Percentiles rank a stretch among this genome's conserved stretches.
Conservation (phyloP, 2,797 vertebrate genomes). For the Eptatretus atami region DNA sequence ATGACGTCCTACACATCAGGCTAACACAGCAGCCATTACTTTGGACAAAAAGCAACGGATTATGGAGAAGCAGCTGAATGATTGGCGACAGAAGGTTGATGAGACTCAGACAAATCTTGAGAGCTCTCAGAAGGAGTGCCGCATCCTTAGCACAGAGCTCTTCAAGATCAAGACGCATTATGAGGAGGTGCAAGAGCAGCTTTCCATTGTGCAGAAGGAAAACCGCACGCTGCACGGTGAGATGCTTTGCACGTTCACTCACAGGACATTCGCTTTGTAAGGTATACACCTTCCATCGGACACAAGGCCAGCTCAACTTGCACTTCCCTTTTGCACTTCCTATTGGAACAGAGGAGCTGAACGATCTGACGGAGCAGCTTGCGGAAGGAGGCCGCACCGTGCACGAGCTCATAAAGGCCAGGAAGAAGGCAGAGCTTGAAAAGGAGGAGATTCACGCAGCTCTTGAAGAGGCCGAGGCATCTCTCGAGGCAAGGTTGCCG, state of each 20-base stretch:
- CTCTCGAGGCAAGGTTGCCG: slow-evolving; percentile 20
- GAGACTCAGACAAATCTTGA: slow-evolving; percentile 21
- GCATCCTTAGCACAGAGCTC: slow-evolving; percentile 20
- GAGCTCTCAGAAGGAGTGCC: slow-evolving; percentile 21
- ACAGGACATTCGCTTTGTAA: no score
- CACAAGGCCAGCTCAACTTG: no score
- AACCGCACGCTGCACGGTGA: slow-evolving; percentile 17
- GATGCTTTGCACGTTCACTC: neutral
- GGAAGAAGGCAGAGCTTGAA: slow-evolving; percentile 40
- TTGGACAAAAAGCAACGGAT: slow-evolving; percentile 25
- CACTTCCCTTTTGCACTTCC: no score
- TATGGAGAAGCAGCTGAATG: slow-evolving; percentile 23
- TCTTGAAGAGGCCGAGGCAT: slow-evolving; percentile 30
- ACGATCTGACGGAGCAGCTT: slow-evolving; percentile 31
- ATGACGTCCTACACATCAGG: slow-evolving; percentile 13
- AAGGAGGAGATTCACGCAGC: slow-evolving; percentile 34
- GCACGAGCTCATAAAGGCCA: slow-evolving; percentile 34
- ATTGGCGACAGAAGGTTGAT: slow-evolving; percentile 23
- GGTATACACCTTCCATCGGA: no score
- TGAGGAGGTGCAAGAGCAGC: slow-evolving; percentile 20
- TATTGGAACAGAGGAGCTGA: slow-evolving; percentile 19
- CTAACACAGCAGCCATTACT: slow-evolving; percentile 18
- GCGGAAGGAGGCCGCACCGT: slow-evolving; percentile 27
- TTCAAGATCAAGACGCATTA: slow-evolving; percentile 20
- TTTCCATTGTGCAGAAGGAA: slow-evolving; percentile 17